Conservation (phyloP, 2,888 invertebrate genomes). For the Philopedon plagiatum region DNA sequence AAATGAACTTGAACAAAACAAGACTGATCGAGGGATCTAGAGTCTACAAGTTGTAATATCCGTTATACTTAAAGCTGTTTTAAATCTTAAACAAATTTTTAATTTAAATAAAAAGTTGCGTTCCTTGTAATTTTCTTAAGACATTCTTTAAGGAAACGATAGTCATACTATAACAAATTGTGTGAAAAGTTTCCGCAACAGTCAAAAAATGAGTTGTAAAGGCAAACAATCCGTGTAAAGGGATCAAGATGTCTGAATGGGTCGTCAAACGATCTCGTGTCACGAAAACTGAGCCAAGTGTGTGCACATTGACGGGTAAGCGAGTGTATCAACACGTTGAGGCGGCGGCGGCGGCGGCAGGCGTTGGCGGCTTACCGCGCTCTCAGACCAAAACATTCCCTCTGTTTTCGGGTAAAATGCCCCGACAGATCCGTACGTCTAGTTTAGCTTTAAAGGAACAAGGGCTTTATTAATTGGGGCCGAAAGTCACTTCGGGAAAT, state of each 20-base stretch:
- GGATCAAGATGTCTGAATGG: conserved; percentile 32
- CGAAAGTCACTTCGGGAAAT: no score
- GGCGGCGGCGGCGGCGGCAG: background rate
- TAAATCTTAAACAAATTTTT: no score
- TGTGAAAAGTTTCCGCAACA: background rate
- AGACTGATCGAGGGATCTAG: no score
- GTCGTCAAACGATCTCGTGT: conserved; percentile 17
- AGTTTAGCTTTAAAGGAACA: no score
- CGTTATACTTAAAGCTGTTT: no score
- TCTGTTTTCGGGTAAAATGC: conserved; percentile 14
- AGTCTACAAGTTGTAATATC: no score
- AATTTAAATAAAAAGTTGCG: no score
- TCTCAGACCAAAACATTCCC: conserved; percentile 4
- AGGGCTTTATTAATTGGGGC: no score
- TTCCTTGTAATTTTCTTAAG: no score
- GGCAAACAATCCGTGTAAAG: conserved; percentile 24
- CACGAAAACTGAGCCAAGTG: conserved; percentile 30
- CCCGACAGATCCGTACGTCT: background rate
- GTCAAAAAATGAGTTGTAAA: conserved; percentile 3
- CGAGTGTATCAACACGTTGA: conserved; percentile 31
- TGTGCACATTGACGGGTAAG: conserved; percentile 12
- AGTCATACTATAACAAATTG: conserved; percentile 5
- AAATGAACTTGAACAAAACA: no score
- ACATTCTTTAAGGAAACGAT: no score
- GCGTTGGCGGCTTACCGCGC: conserved; percentile 5